phyloP scores from a whole-genome alignment of 23 tunicate species.

The Aplidium turbinatum region DNA sequence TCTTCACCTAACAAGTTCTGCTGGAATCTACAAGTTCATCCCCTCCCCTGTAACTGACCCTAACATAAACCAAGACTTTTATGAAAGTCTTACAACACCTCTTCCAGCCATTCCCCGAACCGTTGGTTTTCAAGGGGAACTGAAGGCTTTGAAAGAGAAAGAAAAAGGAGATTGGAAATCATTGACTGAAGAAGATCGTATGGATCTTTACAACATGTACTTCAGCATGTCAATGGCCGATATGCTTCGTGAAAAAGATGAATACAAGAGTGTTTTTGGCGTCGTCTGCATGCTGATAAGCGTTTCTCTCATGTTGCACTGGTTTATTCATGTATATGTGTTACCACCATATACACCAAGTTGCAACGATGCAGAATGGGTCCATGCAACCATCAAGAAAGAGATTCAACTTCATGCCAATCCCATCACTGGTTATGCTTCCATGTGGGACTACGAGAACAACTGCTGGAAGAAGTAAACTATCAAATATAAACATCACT shows the following conservation, averaged over 20 bases:
- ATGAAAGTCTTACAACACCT: slow-evolving; percentile 73
- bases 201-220: slow-evolving; percentile 80
- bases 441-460: slow-evolving; percentile 94
- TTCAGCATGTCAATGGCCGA: slow-evolving; percentile 90
- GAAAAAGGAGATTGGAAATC: slow-evolving; percentile 82
- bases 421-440: slow-evolving; percentile 72
- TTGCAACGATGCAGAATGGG: slow-evolving; percentile 53
- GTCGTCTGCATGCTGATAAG: slow-evolving; percentile 10
- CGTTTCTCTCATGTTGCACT: slow-evolving; percentile 30
- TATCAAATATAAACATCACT: too few relatives aligned
- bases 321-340: slow-evolving; percentile 39
- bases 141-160: slow-evolving; percentile 75
- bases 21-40: neutral
- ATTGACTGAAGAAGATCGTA: slow-evolving; percentile 66
- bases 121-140: slow-evolving; percentile 43
- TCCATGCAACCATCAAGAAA: slow-evolving; percentile 45
- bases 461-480: slow-evolving; percentile 90
- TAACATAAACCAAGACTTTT: slow-evolving; percentile 48
- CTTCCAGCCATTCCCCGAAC: slow-evolving; percentile 64
- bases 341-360: slow-evolving; percentile 44
- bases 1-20: neutral
- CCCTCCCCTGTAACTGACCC: slow-evolving; percentile 55
- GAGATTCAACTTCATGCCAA: slow-evolving; percentile 56
- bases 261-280: slow-evolving; percentile 66
- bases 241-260: slow-evolving; percentile 60